These are phyloP conservation scores for Dreissena rostriformis DNA, from an alignment of 1,140 invertebrate genomes.

Conservation along the genomic window DNA sequence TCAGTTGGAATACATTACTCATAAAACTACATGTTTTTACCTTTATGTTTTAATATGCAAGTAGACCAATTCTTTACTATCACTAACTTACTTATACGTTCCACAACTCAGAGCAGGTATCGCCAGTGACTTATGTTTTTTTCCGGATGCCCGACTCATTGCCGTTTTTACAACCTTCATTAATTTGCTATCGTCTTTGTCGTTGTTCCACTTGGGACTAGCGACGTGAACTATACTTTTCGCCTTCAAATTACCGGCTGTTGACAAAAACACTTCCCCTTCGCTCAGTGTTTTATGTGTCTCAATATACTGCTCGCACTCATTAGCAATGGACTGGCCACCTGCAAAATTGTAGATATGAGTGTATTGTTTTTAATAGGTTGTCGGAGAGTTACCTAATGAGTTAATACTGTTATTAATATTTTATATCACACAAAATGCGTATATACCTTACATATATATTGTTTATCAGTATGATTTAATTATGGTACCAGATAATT, in stretches of 20 bases:
- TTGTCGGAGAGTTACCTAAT: too few species aligned
- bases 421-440: too few species aligned
- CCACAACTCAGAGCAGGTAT: constrained; percentile 57
- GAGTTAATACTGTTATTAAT: too few species aligned
- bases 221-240: constrained; percentile 32
- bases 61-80: background rate
- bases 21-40: too few species aligned
- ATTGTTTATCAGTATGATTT: too few species aligned
- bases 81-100: constrained; percentile 10
- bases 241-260: constrained; percentile 12
- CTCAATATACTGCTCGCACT: constrained; percentile 19
- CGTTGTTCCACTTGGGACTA: constrained; percentile 44
- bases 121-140: constrained; percentile 40
- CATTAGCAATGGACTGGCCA: constrained; percentile 8
- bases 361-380: too few species aligned
- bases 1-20: too few species aligned
- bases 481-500: too few species aligned
- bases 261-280: constrained; percentile 22
- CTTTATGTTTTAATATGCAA: too few species aligned
- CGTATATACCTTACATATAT: too few species aligned
- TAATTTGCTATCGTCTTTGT: constrained; percentile 29
- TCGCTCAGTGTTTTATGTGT: background rate
- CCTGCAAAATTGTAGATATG: constrained; percentile 7
- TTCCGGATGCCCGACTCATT: constrained; percentile 12
- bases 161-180: constrained; percentile 17